Base-by-base conservation (phyloP, 2,888 invertebrate genomes). In the Andrena hattorfiana region DNA sequence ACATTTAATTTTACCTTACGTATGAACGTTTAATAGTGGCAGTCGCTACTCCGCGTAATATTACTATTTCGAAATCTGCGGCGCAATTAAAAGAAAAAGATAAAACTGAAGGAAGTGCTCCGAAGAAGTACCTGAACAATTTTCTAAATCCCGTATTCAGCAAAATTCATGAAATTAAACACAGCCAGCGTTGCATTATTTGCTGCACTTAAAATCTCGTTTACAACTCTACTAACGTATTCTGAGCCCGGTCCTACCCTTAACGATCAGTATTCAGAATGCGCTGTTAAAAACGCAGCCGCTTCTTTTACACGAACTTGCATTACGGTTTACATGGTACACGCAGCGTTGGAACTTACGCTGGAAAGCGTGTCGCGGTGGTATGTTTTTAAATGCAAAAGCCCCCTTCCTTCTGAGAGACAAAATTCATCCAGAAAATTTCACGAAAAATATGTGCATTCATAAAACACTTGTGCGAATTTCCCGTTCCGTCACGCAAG, bases 191-290 rank as follows among this genome's bases (percentile, higher is more conserved):
- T 7, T 60, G 10, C 60, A 60, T 28, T 60, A 16, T 60, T 60
- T 60, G 60, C 60, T 13, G 7, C 5, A n/a, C 60, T 26, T 60
- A 60, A 60, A 60, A 7, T 60, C 28, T 60, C 60, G 16, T 60
- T 60, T 60, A 60, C 60, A 16, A 28, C 6, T 28, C 28, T 16
- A 28, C 26, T 68, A 68, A 68, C 30, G 54, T 67, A 68, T 54
- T 62, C n/a, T 6, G n/a, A 32, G 49, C 60, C 8, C 16, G 28
- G 49, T 20, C 26, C 23, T 2, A 26, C 28, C 26, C 20, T 69
- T 35, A 71, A 56, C 4, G 63, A 69, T 42, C 20, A 13, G 32
- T 28, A 30, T 30, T 16, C 35, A 32, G 7, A 32, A 20, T 10
- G n/a, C 32, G n/a, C 10, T 30, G 10, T 16, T 16, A 51, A 51